A percentile compares a stretch with the other conserved stretches of the same genome.
phyloP scores from a whole-genome alignment of 2,113 vertebrate species.

The Smithornis capensis region DNA sequence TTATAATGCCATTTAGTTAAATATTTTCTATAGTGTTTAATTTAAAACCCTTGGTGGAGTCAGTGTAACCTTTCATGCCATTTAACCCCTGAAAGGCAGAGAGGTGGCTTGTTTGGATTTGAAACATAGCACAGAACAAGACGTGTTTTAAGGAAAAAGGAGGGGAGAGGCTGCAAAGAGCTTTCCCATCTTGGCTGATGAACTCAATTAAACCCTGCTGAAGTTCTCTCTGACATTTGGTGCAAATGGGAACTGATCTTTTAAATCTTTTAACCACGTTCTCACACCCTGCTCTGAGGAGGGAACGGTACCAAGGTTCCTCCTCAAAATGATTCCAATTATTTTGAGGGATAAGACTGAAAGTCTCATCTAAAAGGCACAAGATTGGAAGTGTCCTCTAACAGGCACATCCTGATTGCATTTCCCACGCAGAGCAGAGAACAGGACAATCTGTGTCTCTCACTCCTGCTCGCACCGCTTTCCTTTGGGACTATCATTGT shows the following conservation, averaged over 20 bases:
- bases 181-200: not conserved
- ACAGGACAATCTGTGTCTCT: no score
- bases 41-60: not conserved
- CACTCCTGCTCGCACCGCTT: not conserved
- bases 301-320: not conserved
- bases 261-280: fast-evolving
- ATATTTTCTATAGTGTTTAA: not conserved
- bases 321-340: not conserved
- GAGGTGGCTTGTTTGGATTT: not conserved
- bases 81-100: not conserved
- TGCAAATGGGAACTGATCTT: not conserved
- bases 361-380: not conserved
- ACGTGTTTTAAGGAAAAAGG: not conserved
- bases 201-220: not conserved
- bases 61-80: not conserved
- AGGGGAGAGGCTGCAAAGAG: not conserved
- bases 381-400: not conserved
- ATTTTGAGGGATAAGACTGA: not conserved
- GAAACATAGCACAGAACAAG: not conserved
- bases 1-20: not conserved
- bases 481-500: not conserved
- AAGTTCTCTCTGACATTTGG: not conserved
- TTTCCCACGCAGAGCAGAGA: not conserved
- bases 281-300: not conserved
- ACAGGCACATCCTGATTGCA: not conserved